Base-by-base conservation (phyloP, 1,140 invertebrate species). In the Drosophila sulfurigaster region DNA sequence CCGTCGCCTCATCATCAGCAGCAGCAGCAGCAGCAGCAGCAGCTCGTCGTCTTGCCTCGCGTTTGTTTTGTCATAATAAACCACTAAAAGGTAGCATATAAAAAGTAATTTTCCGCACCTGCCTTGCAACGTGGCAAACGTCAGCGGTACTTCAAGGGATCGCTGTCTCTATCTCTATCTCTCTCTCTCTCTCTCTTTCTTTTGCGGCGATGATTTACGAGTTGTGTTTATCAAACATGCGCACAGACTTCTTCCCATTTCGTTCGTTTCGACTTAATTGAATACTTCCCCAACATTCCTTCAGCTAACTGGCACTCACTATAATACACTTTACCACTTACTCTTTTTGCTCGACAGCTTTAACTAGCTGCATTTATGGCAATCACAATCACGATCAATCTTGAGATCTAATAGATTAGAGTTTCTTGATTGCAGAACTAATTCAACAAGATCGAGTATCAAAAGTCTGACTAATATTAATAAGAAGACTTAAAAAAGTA, bases 41-140 rank as follows among this genome's bases (percentile, higher is more conserved):
- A 43, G 41, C 11, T 32, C 57, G 58, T 63, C 41, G 56, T 5
- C 46, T 16, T 30, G 52, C 52, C 28, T 15, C 72, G 79, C 71
- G 80, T 80, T 78, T 83, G 73, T 83, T 90, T 88, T 81, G 89
- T 81, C 81, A 88, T 91, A 82, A 91, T 91, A 91, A 91, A 86
- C 79, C 79, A 75, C 82, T 86, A 91, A 91, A 81, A 75, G 80
- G 74, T 71, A 91, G 88, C 82, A 87, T 91, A 89, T 88, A 91
- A 91, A 86, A 91, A 82, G 74, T 80, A 80, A 91, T 91, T 91
- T 87, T 91, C 83, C 89, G 80, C 89, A 91, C 89, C 89, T 91
- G 89, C 86, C 81, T 82, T 74, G 57, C 63, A 86, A 74, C 64
- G 81, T 77, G 77, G 58, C 43, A 60, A 73, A 72, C 51, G 65